phyloP scores from a whole-genome alignment of 2,888 invertebrate species.

The Adela reaumurella region DNA sequence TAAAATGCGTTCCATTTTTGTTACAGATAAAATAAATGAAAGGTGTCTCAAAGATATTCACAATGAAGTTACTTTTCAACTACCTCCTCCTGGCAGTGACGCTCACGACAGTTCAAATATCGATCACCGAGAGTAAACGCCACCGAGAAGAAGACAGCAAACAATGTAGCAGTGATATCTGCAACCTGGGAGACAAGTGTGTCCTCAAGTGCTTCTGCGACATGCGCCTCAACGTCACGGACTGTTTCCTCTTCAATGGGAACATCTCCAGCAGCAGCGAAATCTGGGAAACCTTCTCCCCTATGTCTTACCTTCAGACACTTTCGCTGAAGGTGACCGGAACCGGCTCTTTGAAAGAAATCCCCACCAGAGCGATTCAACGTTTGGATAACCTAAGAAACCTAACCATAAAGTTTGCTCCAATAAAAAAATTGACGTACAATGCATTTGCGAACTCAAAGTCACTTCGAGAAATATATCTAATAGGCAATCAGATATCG shows the following conservation, averaged over 20 bases:
- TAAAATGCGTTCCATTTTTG: neutral
- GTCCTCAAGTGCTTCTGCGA: slow-evolving; percentile 67
- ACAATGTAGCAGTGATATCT: slow-evolving; percentile 52
- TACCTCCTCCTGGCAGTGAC: slow-evolving; percentile 50
- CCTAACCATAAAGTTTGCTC: slow-evolving; percentile 69
- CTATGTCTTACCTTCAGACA: slow-evolving; percentile 65
- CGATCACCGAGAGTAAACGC: slow-evolving; percentile 50
- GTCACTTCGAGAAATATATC: slow-evolving; percentile 63
- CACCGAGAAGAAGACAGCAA: slow-evolving; percentile 30
- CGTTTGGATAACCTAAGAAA: slow-evolving; percentile 63
- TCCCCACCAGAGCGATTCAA: slow-evolving; percentile 66
- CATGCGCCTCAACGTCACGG: slow-evolving; percentile 49
- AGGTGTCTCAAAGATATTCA: neutral
- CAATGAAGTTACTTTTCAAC: slow-evolving; percentile 44
- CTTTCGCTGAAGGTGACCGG: slow-evolving; percentile 68
- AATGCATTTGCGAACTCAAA: slow-evolving; percentile 73
- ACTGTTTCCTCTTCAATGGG: slow-evolving; percentile 72
- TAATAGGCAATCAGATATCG: slow-evolving; percentile 69
- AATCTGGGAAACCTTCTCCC: slow-evolving; percentile 69
- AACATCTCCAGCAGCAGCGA: slow-evolving; percentile 65
- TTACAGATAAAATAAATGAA: neutral
- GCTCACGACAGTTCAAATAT: slow-evolving; percentile 52
- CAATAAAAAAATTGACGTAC: slow-evolving; percentile 65
- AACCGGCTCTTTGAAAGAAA: slow-evolving; percentile 64
- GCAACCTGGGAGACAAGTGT: slow-evolving; percentile 52